phyloP scores from a whole-genome alignment of 2,113 vertebrate genomes.

The human region GRCh38 chr4:3300501-3301000 shows the following conservation, averaged over 20 bases:
- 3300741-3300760: neutral
- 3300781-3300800: neutral
- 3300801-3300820: neutral
- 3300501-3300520: rapidly evolving
- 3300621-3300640: too few relatives aligned
- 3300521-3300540: neutral
- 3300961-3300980: neutral
- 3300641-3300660: neutral
- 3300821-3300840: neutral
- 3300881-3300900: neutral
- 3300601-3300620: neutral
- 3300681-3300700: neutral
- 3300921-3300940: neutral
- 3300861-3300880: neutral
- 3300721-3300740: neutral
- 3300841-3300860: neutral
- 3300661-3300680: neutral
- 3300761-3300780: too few relatives aligned
- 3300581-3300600: neutral
- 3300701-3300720: rapidly evolving
- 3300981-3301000: neutral
- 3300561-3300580: neutral
- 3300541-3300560: neutral
- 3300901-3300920: neutral
- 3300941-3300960: neutral